Percentiles rank a stretch among this genome's conserved stretches.
Evolutionary conservation across 2,113 vertebrate genomes (phyloP).

Genomic region (Rhombomys opimus): DNA sequence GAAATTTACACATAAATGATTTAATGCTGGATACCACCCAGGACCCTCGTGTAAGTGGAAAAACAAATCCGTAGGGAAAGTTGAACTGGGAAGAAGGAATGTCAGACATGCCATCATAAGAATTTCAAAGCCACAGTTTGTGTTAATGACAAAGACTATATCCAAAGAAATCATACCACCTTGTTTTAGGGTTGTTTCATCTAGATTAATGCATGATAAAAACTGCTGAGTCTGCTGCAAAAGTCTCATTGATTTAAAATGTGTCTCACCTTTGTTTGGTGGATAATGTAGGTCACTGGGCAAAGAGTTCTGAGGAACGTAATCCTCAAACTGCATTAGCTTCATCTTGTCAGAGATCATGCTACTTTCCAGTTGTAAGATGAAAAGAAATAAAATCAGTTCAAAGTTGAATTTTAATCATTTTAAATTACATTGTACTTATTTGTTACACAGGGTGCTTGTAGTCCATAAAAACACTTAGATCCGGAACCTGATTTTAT

Average conservation of each 20-base stretch:
- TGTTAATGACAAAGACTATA: constrained; percentile 45
- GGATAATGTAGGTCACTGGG: neutral
- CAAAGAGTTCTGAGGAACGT: neutral
- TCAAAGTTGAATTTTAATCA: too few species aligned
- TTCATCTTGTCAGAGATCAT: neutral
- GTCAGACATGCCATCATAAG: constrained; percentile 41
- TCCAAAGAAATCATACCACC: neutral
- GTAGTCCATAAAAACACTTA: too few species aligned
- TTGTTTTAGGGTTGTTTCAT: neutral
- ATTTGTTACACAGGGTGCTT: too few species aligned
- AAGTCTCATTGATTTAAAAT: neutral
- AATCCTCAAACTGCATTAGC: neutral
- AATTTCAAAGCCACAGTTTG: constrained; percentile 67
- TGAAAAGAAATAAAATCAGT: constrained; percentile 53
- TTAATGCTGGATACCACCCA: neutral
- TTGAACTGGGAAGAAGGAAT: constrained; percentile 45
- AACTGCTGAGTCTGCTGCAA: neutral
- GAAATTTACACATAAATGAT: constrained; percentile 20
- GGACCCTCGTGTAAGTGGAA: neutral
- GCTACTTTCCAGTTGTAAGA: neutral
- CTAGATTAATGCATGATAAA: neutral
- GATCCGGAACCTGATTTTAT: too few species aligned
- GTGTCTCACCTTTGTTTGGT: neutral
- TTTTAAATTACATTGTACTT: too few species aligned
- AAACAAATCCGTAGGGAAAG: constrained; percentile 60